Evolutionary conservation across 37 sponge, comb jelly and placozoan genomes (phyloP).

Genomic region (Agelas oroides): DNA sequence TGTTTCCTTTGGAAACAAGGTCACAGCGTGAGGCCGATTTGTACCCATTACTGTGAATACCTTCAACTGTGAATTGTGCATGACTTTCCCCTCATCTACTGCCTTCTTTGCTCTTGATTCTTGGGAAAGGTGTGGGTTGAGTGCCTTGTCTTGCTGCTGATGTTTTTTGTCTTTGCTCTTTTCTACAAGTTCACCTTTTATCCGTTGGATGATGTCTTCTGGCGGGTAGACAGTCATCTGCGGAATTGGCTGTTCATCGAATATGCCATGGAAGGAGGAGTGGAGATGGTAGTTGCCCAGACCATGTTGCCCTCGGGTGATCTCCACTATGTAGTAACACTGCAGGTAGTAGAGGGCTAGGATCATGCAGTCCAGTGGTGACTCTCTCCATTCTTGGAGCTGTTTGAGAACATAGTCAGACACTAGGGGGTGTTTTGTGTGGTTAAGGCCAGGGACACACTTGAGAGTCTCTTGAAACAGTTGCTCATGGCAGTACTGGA

Average conservation of each 20-base stretch:
- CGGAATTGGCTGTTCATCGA: neutral
- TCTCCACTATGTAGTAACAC: slow-evolving; percentile 33
- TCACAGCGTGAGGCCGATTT: no score
- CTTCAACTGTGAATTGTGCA: no score
- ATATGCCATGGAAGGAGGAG: neutral
- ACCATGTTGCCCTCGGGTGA: slow-evolving; percentile 35
- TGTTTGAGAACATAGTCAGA: slow-evolving; percentile 34
- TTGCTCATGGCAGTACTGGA: no score
- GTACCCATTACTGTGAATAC: no score
- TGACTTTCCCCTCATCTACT: no score
- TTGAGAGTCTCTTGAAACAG: no score
- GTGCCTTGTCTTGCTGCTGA: neutral
- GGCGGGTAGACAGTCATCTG: slow-evolving; percentile 12
- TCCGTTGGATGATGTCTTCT: slow-evolving; percentile 29
- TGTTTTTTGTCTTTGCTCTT: neutral
- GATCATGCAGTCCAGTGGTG: slow-evolving; percentile 42
- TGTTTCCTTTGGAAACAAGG: slow-evolving; percentile 27
- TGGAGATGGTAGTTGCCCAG: slow-evolving; percentile 32
- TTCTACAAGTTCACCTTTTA: neutral
- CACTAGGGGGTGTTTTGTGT: slow-evolving; percentile 42
- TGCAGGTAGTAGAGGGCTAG: slow-evolving; percentile 38
- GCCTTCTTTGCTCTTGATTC: no score
- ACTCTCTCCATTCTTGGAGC: slow-evolving; percentile 34
- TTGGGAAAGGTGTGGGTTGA: neutral
- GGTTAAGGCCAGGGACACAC: no score